phyloP scores from a whole-genome alignment of 2,888 invertebrate species.

The Cerastis leucographa region DNA sequence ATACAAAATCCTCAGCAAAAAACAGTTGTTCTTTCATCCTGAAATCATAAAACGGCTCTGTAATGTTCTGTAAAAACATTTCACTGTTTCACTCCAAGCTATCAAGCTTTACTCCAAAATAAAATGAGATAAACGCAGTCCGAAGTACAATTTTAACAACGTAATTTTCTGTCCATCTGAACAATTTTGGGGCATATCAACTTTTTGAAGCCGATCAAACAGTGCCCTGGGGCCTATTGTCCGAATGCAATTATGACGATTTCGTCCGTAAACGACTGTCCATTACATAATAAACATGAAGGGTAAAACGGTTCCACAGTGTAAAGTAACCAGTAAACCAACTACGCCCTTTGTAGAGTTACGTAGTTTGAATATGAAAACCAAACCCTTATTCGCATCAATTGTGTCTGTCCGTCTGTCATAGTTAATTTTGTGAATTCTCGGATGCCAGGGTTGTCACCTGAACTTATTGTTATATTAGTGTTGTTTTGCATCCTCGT shows the following conservation, averaged over 20 bases:
- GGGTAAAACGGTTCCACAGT: neutral
- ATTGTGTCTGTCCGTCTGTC: neutral
- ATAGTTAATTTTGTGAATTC: neutral
- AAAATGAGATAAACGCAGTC: constrained; percentile 29
- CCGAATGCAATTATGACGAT: constrained; percentile 60
- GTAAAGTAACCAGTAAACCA: neutral
- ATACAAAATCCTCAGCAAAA: constrained; percentile 27
- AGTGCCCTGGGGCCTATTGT: constrained; percentile 52
- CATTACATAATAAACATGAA: constrained; percentile 47
- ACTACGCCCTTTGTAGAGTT: neutral
- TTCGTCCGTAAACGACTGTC: constrained; percentile 39
- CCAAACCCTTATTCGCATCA: neutral
- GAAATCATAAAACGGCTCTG: constrained; percentile 32
- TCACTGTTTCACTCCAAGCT: constrained; percentile 25
- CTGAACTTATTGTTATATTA: neutral
- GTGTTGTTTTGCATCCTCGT: no score
- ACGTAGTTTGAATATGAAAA: neutral
- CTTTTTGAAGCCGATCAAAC: constrained; percentile 61
- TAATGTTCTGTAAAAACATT: constrained; percentile 32
- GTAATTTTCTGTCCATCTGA: constrained; percentile 28
- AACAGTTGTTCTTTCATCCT: constrained; percentile 7
- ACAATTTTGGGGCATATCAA: constrained; percentile 56
- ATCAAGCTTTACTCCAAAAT: constrained; percentile 39
- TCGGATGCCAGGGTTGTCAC: neutral
- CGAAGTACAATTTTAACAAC: constrained; percentile 51